Percentiles rank a stretch among this genome's conserved stretches.
Conservation (phyloP, 2,888 invertebrate species). For the Adelphocoris suturalis region DNA sequence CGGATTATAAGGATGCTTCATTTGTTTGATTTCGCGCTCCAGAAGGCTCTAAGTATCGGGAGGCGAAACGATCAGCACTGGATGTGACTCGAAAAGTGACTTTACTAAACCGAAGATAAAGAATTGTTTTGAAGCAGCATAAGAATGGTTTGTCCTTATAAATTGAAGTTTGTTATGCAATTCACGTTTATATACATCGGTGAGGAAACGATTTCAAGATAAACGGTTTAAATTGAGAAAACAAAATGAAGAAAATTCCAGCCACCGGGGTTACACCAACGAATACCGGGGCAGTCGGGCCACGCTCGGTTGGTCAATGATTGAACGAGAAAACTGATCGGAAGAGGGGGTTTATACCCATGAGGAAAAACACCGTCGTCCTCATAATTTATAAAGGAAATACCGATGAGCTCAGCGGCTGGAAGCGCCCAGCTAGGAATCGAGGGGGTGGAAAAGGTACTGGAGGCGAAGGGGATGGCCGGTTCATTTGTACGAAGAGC, state of each 20-base stretch:
- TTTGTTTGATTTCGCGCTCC: too few relatives aligned
- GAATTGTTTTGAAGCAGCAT: too few relatives aligned
- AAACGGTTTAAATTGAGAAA: not conserved
- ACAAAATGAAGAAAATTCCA: not conserved
- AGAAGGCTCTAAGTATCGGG: too few relatives aligned
- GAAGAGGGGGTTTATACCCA: not conserved
- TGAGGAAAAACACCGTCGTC: not conserved
- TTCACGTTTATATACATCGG: too few relatives aligned
- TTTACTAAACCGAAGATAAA: too few relatives aligned
- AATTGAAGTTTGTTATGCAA: too few relatives aligned
- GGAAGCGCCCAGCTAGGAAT: not conserved
- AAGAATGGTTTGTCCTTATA: too few relatives aligned
- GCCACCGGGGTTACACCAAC: not conserved
- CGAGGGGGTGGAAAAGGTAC: not conserved
- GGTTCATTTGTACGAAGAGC: slow-evolving; percentile 23
- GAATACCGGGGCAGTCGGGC: not conserved
- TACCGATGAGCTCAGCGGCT: slow-evolving; percentile 19
- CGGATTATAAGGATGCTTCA: too few relatives aligned
- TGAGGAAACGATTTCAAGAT: not conserved
- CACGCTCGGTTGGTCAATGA: slow-evolving; percentile 1
- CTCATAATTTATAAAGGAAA: slow-evolving; percentile 12
- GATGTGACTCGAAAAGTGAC: too few relatives aligned
- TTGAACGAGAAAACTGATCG: not conserved
- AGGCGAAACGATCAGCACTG: too few relatives aligned
- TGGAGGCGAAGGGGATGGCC: not conserved